phyloP scores from a whole-genome alignment of 1,140 invertebrate genomes.

The Magallana gigas region DNA sequence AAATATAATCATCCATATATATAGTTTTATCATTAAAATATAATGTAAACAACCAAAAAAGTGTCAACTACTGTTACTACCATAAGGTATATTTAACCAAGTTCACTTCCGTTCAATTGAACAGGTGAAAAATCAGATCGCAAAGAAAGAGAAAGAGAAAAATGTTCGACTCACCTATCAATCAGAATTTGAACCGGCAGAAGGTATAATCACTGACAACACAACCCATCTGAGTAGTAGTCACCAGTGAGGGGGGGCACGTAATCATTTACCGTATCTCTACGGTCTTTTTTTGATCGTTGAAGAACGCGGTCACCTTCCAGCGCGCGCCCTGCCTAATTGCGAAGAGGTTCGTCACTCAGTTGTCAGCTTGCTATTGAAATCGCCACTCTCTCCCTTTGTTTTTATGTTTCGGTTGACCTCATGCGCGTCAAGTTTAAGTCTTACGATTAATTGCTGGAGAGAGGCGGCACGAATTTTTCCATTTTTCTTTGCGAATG shows the following conservation, averaged over 20 bases:
- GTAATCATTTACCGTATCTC: conserved; percentile 12
- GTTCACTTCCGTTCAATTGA: neutral
- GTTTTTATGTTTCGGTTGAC: conserved; percentile 37
- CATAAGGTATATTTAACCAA: neutral
- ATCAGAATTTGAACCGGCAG: conserved; percentile 3
- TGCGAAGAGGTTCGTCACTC: conserved; percentile 18
- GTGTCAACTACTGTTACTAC: neutral
- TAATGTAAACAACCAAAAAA: neutral
- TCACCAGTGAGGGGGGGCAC: conserved; percentile 9
- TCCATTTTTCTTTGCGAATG: conserved; percentile 30
- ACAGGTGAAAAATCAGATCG: neutral
- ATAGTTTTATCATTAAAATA: too few relatives aligned
- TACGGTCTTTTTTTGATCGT: neutral
- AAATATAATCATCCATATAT: too few relatives aligned
- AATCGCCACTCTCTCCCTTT: conserved; percentile 29
- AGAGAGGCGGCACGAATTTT: conserved; percentile 24
- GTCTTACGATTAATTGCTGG: conserved; percentile 33
- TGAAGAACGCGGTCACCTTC: conserved; percentile 34
- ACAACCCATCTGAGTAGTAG: conserved; percentile 2
- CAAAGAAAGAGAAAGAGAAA: neutral
- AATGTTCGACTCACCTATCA: conserved; percentile 8
- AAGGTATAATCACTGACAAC: neutral
- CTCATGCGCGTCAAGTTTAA: conserved; percentile 32
- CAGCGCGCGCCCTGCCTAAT: conserved; percentile 23
- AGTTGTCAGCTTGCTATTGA: conserved; percentile 35